Base-by-base conservation (phyloP, 2,113 vertebrate genomes). In the Hylia prasina region DNA sequence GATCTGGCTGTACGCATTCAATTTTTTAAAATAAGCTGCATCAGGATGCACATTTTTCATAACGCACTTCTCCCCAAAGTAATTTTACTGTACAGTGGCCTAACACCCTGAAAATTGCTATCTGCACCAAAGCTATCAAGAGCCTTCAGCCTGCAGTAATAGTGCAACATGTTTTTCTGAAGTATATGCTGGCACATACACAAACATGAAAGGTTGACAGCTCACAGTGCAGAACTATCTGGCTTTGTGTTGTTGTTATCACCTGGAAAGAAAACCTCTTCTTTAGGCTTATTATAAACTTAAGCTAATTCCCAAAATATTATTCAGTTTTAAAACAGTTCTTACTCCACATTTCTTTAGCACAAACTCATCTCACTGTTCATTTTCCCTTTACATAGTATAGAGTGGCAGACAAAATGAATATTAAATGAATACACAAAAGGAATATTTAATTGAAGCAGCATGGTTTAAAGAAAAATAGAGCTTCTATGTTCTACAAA, bases 361-460 rank as follows among this genome's bases (percentile, higher is more conserved):
- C 25, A 20, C 22, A 9, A 76, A 33, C 85, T 85, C 39, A 11
- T 83, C 60, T 88, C 73, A 85, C 40, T 56, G 15, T 57, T 89
- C 33, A 13, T 70, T 82, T 80, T 80, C 51, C 33, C 56, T 92
- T 71, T 64, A 60, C 12, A 15, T 4, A 53, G 15, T 19, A 42
- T 1, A 88, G 77, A 60, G 16, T 13, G 77, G 65, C 30, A 92
- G 45, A 27, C 57, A 93, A 54, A 96, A 66, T 82, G 35, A 96
- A 96, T 92, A 92, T 11, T 93, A 90, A 96, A 94, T 91, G 63
- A 90, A 76, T 53, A 72, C 19, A 69, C 24, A 3, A 84, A 95
- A 87, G 39, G 78, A 96, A 93, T 92, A 82, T 11, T 96, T 91
- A 92, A 96, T 71, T 86, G 82, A 45, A 57, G 45, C 69, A 89